Conservation (phyloP, 2,888 invertebrate species). For the Papilio demoleus region DNA sequence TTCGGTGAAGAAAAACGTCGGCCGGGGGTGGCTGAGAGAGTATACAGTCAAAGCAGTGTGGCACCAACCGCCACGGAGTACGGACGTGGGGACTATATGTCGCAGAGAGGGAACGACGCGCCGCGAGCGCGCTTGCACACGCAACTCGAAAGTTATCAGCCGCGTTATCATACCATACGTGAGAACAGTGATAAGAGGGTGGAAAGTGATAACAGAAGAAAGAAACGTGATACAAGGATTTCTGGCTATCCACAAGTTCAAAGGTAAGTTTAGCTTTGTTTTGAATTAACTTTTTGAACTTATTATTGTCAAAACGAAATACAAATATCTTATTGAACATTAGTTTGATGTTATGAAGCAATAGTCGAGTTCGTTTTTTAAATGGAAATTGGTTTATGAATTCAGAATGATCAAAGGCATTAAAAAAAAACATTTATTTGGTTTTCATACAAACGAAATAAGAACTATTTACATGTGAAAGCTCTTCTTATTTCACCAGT, state of each 20-base stretch:
- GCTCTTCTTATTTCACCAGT: not conserved
- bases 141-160: conserved; percentile 81
- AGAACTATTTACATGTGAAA: too few species aligned
- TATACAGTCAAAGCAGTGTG: conserved; percentile 62
- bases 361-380: too few species aligned
- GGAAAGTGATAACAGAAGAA: conserved; percentile 74
- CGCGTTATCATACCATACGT: conserved; percentile 79
- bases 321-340: too few species aligned
- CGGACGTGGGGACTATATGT: conserved; percentile 67
- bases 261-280: conserved; percentile 59
- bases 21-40: conserved; percentile 71
- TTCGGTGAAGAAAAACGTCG: conserved; percentile 74
- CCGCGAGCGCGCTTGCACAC: conserved; percentile 76
- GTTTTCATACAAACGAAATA: too few species aligned
- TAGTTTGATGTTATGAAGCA: too few species aligned
- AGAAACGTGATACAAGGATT: conserved; percentile 69
- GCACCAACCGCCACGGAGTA: conserved; percentile 62
- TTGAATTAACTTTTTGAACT: not conserved
- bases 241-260: conserved; percentile 60
- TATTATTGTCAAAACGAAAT: too few species aligned
- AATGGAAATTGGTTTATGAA: too few species aligned
- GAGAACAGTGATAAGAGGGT: conserved; percentile 77
- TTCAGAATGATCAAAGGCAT: too few species aligned
- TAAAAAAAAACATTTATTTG: too few species aligned
- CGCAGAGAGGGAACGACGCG: conserved; percentile 71